These are phyloP conservation scores for Drosophila insularis DNA, from an alignment of 1,140 invertebrate species.

Conservation along the genomic window DNA sequence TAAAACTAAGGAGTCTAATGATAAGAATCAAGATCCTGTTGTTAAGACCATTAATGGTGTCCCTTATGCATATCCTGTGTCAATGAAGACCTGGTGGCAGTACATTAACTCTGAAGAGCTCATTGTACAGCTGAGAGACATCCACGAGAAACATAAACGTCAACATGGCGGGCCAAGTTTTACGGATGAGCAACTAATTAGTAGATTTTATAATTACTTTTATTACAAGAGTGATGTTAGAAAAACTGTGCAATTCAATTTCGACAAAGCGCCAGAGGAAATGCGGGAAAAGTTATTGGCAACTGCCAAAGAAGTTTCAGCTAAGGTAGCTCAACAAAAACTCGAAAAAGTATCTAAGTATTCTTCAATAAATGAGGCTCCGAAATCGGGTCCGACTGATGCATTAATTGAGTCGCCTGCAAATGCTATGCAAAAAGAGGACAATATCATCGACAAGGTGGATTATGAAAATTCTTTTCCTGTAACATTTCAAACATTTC, in stretches of 20 bases:
- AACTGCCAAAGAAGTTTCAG: not conserved
- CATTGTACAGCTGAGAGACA: not conserved
- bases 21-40: too few species aligned
- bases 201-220: not conserved
- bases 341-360: too few species aligned
- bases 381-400: not conserved
- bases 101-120: conserved; percentile 21
- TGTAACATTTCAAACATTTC: not conserved
- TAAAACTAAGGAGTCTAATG: too few species aligned
- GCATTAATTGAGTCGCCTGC: conserved; percentile 5
- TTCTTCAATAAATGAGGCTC: not conserved
- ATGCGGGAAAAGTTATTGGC: not conserved
- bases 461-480: not conserved
- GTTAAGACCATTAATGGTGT: not conserved
- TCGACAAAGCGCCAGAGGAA: not conserved
- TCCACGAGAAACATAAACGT: not conserved
- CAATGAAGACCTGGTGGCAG: not conserved
- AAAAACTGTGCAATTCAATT: not conserved
- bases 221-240: not conserved
- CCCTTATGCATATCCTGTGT: not conserved
- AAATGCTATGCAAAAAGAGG: not conserved
- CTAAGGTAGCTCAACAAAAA: not conserved
- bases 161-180: not conserved
- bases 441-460: not conserved
- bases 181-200: not conserved